Conservation (phyloP, 1,140 invertebrate genomes). For the Phymastichus coffea region DNA sequence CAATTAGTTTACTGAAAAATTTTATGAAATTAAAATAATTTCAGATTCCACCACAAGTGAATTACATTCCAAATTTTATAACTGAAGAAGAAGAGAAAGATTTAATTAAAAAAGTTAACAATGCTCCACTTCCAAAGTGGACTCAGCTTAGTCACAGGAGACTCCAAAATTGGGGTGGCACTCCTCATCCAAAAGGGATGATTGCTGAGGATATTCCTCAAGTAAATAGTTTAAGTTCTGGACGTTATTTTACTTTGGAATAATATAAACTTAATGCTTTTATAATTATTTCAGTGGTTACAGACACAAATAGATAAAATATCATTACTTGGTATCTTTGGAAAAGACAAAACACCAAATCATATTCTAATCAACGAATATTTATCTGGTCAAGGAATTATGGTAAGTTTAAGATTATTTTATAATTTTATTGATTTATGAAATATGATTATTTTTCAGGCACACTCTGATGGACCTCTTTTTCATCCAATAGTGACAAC, state of each 20-base stretch:
- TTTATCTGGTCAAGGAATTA: constrained; percentile 87
- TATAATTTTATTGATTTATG: constrained; percentile 24
- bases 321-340: constrained; percentile 71
- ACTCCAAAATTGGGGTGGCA: constrained; percentile 95
- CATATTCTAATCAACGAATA: constrained; percentile 98
- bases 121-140: constrained; percentile 92
- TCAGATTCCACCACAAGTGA: constrained; percentile 71
- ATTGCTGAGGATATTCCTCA: constrained; percentile 83
- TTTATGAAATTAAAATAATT: background rate
- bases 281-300: constrained; percentile 72
- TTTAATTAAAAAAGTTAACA: constrained; percentile 73
- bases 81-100: constrained; percentile 75
- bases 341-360: constrained; percentile 74
- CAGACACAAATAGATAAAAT: constrained; percentile 74
- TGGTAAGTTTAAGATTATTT: constrained; percentile 57
- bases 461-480: constrained; percentile 92
- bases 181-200: constrained; percentile 92
- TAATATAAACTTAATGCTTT: constrained; percentile 11
- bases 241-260: background rate
- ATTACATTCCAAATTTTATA: constrained; percentile 93
- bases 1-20: too few relatives aligned
- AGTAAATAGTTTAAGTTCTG: constrained; percentile 27
- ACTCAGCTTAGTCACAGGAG: constrained; percentile 86
- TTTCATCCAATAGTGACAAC: constrained; percentile 93
- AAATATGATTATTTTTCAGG: constrained; percentile 52